Base-by-base conservation (phyloP, 1,140 invertebrate species). In the Zophobas atratus region DNA sequence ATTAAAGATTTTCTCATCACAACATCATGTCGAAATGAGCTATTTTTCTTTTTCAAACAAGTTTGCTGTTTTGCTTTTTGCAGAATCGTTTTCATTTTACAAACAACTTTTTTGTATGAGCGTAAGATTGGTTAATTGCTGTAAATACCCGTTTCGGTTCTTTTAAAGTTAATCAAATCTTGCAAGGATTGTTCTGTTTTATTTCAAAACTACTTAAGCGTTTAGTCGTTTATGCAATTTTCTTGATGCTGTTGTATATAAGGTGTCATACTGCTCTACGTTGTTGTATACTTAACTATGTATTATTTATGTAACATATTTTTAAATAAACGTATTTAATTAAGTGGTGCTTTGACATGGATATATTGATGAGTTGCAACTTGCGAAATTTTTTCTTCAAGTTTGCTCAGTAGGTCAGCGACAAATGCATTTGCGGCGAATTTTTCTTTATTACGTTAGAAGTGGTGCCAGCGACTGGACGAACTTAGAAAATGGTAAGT, bases 171-270 rank as follows among this genome's bases (percentile, higher is more conserved):
- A 67, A 67, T 67, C 49, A 72, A 53, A 51, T 55, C 32, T 73
- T 73, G 71, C 71, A 73, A 73, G 71, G 71, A 73, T 73, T 73
- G 71, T 73, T 73, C 43, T 39, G 36, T 73, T 73, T 73, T 55
- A 73, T 72, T 55, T 55, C 70, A 73, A 51, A 73, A 48, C 55
- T 56, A 73, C 36, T 73, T 73, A 55, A 53, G 4, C 43, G 6
- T 73, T 53, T 72, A 51, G 57, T 38, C 36, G 38, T 8, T 60
- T 60, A 36, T 60, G 36, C 57, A 63, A 34, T 38, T 51, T 63
- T 63, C 55, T 57, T 67, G 38, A 5, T 67, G 39, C 5, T 43
- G 8, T 46, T 67, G 60, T 67, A 67, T 48, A 67, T 67, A 67
- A 63, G 39, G 33, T 67, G 38, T 41, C 49, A 51, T 51, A 51